Evolutionary conservation across 2,888 invertebrate species (phyloP).

Genomic region (Aspidiotus rigidus): DNA sequence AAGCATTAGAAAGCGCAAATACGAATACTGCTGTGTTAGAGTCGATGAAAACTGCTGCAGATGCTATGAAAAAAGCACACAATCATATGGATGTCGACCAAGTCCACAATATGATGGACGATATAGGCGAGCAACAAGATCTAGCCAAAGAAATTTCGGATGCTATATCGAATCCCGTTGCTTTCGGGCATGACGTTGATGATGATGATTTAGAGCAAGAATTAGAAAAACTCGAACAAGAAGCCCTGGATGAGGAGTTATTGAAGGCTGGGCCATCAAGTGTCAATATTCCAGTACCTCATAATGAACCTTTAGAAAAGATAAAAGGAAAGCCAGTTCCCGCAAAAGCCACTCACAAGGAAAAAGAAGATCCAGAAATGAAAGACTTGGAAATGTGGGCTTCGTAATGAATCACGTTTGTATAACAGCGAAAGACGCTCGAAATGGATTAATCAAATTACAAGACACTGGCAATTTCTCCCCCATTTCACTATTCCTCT

Average conservation of each 20-base stretch:
- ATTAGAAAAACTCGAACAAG: slow-evolving; percentile 80
- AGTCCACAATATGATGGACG: slow-evolving; percentile 99
- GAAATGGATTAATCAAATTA: too few relatives aligned
- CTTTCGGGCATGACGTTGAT: slow-evolving; percentile 83
- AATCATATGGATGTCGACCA: slow-evolving; percentile 95
- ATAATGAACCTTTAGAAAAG: slow-evolving; percentile 46
- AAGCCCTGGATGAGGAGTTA: slow-evolving; percentile 79
- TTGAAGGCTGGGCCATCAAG: slow-evolving; percentile 62
- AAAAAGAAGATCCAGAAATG: slow-evolving; percentile 61
- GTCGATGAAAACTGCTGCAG: slow-evolving; percentile 92
- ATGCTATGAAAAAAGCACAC: slow-evolving; percentile 92
- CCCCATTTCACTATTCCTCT: too few relatives aligned
- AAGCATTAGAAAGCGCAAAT: slow-evolving; percentile 93
- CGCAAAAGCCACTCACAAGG: slow-evolving; percentile 37
- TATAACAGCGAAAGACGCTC: too few relatives aligned
- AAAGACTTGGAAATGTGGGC: slow-evolving; percentile 68
- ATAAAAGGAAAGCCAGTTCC: slow-evolving; percentile 20
- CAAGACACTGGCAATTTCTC: too few relatives aligned
- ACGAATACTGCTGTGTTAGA: slow-evolving; percentile 95
- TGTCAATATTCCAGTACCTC: slow-evolving; percentile 64
- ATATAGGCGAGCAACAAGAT: slow-evolving; percentile 98
- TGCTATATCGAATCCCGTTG: slow-evolving; percentile 95
- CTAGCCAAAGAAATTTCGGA: slow-evolving; percentile 96
- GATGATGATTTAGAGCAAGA: slow-evolving; percentile 81
- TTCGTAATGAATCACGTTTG: slow-evolving; percentile 49